Evolutionary conservation across 2,797 vertebrate species (phyloP).

Genomic region (Danio tinwini): DNA sequence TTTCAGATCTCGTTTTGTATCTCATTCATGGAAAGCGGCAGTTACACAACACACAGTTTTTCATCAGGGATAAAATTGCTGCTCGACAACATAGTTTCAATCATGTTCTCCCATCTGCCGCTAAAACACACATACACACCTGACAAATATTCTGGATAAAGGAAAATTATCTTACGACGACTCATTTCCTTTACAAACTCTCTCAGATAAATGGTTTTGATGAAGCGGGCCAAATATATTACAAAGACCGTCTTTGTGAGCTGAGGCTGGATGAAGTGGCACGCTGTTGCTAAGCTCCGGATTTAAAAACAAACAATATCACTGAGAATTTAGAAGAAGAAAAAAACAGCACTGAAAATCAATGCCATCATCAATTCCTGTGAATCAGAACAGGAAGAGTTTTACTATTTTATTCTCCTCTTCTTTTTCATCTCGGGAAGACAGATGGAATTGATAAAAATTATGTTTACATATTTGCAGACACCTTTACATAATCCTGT

Average conservation of each 20-base stretch:
- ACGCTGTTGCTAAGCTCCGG: conserved; percentile 82
- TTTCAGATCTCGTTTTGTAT: not conserved
- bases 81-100: not conserved
- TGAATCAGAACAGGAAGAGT: conserved; percentile 12
- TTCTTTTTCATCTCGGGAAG: conserved; percentile 48
- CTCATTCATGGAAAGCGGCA: not conserved
- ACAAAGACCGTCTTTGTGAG: conserved; percentile 78
- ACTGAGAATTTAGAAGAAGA: conserved; percentile 63
- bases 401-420: conserved; percentile 68
- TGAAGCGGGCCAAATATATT: conserved; percentile 70
- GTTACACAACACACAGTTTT: not conserved
- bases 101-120: conserved; percentile 24
- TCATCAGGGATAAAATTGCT: not conserved
- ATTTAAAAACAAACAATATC: conserved; percentile 79
- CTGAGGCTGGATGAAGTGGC: conserved; percentile 73
- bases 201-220: conserved; percentile 74
- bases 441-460: conserved; percentile 15
- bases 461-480: conserved; percentile 17
- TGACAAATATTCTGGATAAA: conserved; percentile 65
- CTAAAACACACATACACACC: conserved; percentile 48
- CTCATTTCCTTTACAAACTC: conserved; percentile 77
- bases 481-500: conserved; percentile 15
- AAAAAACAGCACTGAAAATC: conserved; percentile 60
- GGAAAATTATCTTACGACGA: conserved; percentile 69
- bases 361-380: conserved; percentile 11